Percentiles rank a stretch among this genome's conserved stretches.
Evolutionary conservation across 2,888 invertebrate species (phyloP).

Genomic region (Piscicola geometra): DNA sequence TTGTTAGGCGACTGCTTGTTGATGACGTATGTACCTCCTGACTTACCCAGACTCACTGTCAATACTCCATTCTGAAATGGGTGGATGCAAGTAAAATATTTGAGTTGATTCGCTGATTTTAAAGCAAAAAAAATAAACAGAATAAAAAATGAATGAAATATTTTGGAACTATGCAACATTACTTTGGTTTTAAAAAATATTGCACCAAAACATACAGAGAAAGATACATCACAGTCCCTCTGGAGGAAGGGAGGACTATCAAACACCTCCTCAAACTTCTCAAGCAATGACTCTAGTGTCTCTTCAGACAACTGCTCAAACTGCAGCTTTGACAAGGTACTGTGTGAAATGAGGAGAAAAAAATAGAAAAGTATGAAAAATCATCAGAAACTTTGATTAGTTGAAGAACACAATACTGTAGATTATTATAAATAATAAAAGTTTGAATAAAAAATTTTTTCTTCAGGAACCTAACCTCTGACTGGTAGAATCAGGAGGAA

Average conservation of each 20-base stretch:
- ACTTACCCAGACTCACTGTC: conserved; percentile 72
- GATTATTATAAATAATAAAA: too few relatives aligned
- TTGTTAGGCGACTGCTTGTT: conserved; percentile 93
- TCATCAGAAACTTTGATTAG: too few relatives aligned
- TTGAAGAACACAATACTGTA: too few relatives aligned
- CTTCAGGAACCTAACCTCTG: too few relatives aligned
- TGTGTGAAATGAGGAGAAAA: too few relatives aligned
- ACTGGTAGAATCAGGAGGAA: too few relatives aligned
- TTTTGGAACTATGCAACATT: not conserved
- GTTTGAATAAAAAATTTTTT: too few relatives aligned
- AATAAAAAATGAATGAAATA: not conserved
- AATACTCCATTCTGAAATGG: conserved; percentile 67
- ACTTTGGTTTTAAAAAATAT: too few relatives aligned
- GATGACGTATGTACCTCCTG: conserved; percentile 77
- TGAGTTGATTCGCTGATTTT: not conserved
- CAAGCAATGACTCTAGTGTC: conserved; percentile 15
- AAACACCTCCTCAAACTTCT: conserved; percentile 22
- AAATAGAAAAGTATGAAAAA: too few relatives aligned
- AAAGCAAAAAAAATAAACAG: not conserved
- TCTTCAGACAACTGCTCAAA: conserved; percentile 22
- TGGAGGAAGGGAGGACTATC: not conserved
- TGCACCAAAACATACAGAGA: conserved; percentile 11
- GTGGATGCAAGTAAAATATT: not conserved
- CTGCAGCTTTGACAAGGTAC: conserved; percentile 6
- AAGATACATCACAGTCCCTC: conserved; percentile 17